Conservation (phyloP, 1,140 invertebrate genomes). For the Cydia fagiglandana region DNA sequence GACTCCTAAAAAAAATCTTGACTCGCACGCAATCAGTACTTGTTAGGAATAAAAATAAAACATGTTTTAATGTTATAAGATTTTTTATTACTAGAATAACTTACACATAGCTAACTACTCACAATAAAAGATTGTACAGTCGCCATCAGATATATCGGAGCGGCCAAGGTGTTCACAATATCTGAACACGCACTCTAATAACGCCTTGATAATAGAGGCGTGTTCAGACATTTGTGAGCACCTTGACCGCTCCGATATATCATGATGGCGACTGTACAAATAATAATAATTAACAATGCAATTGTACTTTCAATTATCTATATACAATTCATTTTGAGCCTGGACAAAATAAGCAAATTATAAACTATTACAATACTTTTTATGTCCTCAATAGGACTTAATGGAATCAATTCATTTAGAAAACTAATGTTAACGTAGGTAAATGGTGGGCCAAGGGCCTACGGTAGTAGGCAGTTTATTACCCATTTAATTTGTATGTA, state of each 20-base stretch:
- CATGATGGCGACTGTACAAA: slow-evolving; percentile 27
- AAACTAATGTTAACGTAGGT: background rate
- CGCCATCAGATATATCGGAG: too few relatives aligned
- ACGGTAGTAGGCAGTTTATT: too few relatives aligned
- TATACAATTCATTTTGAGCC: slow-evolving; percentile 22
- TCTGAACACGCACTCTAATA: too few relatives aligned
- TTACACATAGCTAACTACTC: slow-evolving; percentile 31
- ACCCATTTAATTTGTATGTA: too few relatives aligned
- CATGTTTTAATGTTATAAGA: background rate
- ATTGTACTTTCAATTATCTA: slow-evolving; percentile 26
- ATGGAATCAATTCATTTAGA: slow-evolving; percentile 10
- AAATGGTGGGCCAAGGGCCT: background rate
- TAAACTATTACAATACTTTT: slow-evolving; percentile 24
- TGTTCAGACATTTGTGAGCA: too few relatives aligned
- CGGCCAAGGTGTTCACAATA: too few relatives aligned
- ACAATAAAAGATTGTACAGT: slow-evolving; percentile 31
- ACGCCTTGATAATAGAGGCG: too few relatives aligned
- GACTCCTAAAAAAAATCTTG: too few relatives aligned
- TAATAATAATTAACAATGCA: slow-evolving; percentile 32
- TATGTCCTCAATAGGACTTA: background rate
- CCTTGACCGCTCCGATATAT: too few relatives aligned
- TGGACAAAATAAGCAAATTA: slow-evolving; percentile 22
- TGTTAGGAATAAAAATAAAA: too few relatives aligned
- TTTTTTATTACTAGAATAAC: slow-evolving; percentile 33
- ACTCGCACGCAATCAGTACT: too few relatives aligned